Conservation (phyloP, 1,140 invertebrate species). For the Prorops nasuta region DNA sequence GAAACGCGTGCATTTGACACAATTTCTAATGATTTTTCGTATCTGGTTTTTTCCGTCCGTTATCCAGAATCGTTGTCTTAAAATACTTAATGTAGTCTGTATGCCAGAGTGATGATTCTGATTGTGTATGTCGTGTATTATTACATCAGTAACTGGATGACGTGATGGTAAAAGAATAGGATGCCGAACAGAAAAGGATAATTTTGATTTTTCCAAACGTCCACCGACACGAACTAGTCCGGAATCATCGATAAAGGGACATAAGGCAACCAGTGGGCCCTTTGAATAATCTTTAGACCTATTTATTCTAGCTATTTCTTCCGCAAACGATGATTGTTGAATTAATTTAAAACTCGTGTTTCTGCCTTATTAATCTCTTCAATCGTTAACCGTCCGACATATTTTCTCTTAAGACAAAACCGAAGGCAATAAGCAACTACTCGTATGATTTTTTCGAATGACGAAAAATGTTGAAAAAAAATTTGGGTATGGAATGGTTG, state of each 20-base stretch:
- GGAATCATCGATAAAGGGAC: not conserved
- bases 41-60: conserved; percentile 19
- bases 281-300: not conserved
- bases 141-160: conserved; percentile 29
- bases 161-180: conserved; percentile 40
- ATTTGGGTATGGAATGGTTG: too few species aligned
- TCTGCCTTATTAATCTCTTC: too few species aligned
- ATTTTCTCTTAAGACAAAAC: not conserved
- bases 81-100: conserved; percentile 18
- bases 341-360: not conserved
- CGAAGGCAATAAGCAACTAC: not conserved
- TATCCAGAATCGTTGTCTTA: conserved; percentile 30
- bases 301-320: not conserved
- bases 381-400: too few species aligned
- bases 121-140: conserved; percentile 34
- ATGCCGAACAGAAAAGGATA: conserved; percentile 38
- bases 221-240: conserved; percentile 25
- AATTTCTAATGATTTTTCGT: conserved; percentile 22
- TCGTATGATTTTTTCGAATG: not conserved
- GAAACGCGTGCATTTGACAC: conserved; percentile 33
- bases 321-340: not conserved
- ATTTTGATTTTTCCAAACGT: conserved; percentile 31
- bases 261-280: not conserved
- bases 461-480: too few species aligned
- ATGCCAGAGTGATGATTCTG: conserved; percentile 37